These are phyloP conservation scores for Eonycteris spelaea DNA, from an alignment of 2,113 vertebrate species.

Conservation along the genomic window DNA sequence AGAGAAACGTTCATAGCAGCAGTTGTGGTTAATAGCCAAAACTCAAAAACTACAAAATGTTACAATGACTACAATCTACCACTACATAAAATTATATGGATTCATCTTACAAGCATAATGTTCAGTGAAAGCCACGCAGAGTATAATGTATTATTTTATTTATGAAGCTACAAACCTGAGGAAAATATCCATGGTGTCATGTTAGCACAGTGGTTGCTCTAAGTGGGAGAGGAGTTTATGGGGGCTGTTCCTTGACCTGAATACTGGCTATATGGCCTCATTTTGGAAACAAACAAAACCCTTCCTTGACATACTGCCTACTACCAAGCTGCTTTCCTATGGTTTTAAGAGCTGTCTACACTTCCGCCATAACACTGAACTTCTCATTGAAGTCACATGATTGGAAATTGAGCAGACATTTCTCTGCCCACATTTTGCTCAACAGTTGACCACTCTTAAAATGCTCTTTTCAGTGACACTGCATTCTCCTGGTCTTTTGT, in stretches of 20 bases:
- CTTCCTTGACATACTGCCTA: background rate
- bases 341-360: background rate
- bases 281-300: background rate
- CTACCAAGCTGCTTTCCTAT: background rate
- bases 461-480: background rate
- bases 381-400: background rate
- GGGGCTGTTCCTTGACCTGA: background rate
- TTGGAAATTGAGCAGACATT: background rate
- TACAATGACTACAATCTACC: background rate
- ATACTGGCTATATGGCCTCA: background rate
- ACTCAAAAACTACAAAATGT: background rate
- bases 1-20: background rate
- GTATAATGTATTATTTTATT: background rate
- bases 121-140: background rate
- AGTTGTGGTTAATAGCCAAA: background rate
- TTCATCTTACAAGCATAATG: background rate
- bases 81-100: background rate
- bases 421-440: background rate
- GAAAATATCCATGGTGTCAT: background rate
- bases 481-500: background rate
- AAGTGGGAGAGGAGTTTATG: background rate
- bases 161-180: background rate
- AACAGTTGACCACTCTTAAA: background rate
- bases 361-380: background rate
- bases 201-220: background rate